Base-by-base conservation (phyloP, 2,113 vertebrate species). In the Brienomyrus longianalis region DNA sequence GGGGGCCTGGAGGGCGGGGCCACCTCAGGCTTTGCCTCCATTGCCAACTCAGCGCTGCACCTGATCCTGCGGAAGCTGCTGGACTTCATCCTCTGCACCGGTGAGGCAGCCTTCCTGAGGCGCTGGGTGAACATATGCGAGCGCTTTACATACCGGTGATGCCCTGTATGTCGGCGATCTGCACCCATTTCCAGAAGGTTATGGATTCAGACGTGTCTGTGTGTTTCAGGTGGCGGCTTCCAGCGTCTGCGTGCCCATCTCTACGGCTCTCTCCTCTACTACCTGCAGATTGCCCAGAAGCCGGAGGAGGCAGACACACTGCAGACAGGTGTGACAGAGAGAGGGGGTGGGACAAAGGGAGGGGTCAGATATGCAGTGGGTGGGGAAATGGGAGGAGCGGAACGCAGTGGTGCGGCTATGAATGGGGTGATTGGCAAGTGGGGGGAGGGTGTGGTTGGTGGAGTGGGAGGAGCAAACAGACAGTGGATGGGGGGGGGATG, bases 41-140 rank as follows among this genome's bases (percentile, higher is more conserved):
- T 99, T 31, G 98, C 98, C 85, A 98, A 99, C 93, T 99, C 98
- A 0, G 98, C 98, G 1, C 97, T 99, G 47, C 98, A 99, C 91
- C 97, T 99, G 91, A 98, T 99, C 90, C 94, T 99, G 90, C 97
- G 96, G 92, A 99, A 99, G 88, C 96, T 99, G 52, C 95, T 99
- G 92, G 97, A 99, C 94, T 99, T 99, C 93, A 98, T 99, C 93
- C 95, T 99, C 91, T 98, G 97, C 92, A 99, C 98, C 92, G 98
- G 98, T 99, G 23, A 88, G 95, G 92, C 15, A 86, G 7, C 23
- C 5, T 15, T 66, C 52, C 5, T 48, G 27, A 21, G 52, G 0
- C 1, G 21, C 21, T 59, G 56, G 21, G 56, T n/a, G 21, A 23
- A n/a, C 7, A n/a, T 23, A 9, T 2, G 56, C 13, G 3, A 17